phyloP scores from a whole-genome alignment of 2,113 vertebrate species.

The Pachycephala philippinensis region DNA sequence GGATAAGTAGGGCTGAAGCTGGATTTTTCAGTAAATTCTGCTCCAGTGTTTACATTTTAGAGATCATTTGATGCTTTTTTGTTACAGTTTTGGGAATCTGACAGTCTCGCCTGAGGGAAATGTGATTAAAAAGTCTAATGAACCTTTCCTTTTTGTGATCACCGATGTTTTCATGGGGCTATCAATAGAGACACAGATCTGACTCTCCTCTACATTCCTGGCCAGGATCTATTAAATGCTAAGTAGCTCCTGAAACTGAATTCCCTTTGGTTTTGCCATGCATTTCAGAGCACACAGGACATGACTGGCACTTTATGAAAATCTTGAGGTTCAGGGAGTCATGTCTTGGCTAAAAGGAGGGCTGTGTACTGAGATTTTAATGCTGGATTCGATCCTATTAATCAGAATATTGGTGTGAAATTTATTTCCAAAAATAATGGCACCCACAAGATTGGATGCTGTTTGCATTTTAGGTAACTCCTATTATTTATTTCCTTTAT shows the following conservation, averaged over 20 bases:
- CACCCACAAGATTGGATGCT: neutral
- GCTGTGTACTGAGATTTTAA: neutral
- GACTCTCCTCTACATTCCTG: neutral
- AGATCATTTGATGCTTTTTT: neutral
- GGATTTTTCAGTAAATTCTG: neutral
- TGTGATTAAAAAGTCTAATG: neutral
- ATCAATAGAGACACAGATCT: neutral
- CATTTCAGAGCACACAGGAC: neutral
- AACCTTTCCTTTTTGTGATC: neutral
- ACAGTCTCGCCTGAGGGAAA: neutral
- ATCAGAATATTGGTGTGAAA: neutral
- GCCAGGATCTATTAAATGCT: neutral
- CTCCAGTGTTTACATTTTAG: neutral
- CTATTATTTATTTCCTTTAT: neutral
- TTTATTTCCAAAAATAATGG: neutral
- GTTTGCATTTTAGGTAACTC: neutral
- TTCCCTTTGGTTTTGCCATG: neutral
- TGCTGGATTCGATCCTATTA: rapidly evolving
- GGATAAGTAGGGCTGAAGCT: neutral
- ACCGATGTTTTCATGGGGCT: neutral
- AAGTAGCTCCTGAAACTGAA: neutral
- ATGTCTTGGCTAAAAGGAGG: neutral
- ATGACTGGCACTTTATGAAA: neutral
- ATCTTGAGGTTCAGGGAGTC: neutral
- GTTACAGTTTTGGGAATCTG: neutral